These are phyloP conservation scores for Salvelinus alpinus DNA, from an alignment of 2,113 vertebrate genomes.

Conservation along the genomic window DNA sequence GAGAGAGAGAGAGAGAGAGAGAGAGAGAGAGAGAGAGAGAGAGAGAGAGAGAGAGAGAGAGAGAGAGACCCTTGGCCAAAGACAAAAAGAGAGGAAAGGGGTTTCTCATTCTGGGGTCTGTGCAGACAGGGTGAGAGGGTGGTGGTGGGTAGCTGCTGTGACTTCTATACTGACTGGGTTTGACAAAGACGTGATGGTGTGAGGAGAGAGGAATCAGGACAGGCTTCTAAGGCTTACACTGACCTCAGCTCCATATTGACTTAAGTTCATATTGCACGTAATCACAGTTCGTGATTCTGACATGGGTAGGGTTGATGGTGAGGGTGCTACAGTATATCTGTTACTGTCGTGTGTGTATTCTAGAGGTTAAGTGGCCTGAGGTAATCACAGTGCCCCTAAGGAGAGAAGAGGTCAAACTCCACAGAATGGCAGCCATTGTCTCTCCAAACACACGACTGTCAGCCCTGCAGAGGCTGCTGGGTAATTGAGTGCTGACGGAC, in stretches of 20 bases:
- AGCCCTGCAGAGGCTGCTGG: conserved; percentile 39
- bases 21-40: too few species aligned
- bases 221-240: neutral
- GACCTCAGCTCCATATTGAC: neutral
- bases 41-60: conserved; percentile 17
- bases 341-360: neutral
- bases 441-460: conserved; percentile 27
- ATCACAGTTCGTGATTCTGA: neutral
- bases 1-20: too few species aligned
- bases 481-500: conserved; percentile 47
- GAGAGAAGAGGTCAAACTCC: conserved; percentile 35
- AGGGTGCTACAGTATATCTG: neutral
- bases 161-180: neutral
- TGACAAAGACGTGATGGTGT: neutral
- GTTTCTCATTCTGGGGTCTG: neutral
- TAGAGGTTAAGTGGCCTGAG: conserved; percentile 52
- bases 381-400: conserved; percentile 41
- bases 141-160: neutral
- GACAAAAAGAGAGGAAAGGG: too few species aligned
- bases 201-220: neutral
- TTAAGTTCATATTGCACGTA: too few species aligned
- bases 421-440: conserved; percentile 53
- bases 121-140: neutral
- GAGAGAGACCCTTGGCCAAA: neutral
- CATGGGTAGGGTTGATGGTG: neutral